Evolutionary conservation across 2,113 vertebrate species (phyloP).

Genomic region (Turnix velox): DNA sequence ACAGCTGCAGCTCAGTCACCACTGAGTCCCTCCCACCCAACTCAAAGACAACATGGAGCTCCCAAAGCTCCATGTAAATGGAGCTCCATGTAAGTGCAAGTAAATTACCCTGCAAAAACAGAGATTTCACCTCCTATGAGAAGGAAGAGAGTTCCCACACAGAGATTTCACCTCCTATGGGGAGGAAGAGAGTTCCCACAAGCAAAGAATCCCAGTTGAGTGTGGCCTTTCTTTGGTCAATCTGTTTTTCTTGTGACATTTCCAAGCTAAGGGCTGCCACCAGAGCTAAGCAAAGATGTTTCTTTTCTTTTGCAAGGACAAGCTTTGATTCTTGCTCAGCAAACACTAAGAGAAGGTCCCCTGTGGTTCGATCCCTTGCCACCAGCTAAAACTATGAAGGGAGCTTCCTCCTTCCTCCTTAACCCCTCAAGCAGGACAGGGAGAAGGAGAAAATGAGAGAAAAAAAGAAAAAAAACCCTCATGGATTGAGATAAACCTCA

Average conservation of each 20-base stretch:
- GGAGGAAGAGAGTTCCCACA: not conserved
- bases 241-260: not conserved
- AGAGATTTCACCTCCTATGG: not conserved
- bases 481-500: not conserved
- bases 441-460: not conserved
- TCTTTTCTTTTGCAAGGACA: not conserved
- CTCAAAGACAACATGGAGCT: accelerated
- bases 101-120: not conserved
- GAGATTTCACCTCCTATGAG: not conserved
- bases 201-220: not conserved
- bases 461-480: not conserved
- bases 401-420: not conserved
- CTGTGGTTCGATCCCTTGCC: not conserved
- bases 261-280: not conserved
- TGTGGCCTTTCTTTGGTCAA: not conserved
- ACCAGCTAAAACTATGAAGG: not conserved
- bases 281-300: not conserved
- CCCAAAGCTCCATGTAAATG: no score
- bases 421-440: not conserved
- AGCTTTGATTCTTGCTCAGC: not conserved
- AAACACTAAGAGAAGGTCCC: not conserved
- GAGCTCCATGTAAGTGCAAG: no score
- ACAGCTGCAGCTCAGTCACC: not conserved
- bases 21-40: not conserved
- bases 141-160: no score